Evolutionary conservation across 1,140 invertebrate species (phyloP), one percentile per base, ranked within the genome.

Genomic region (Diorhabda carinulata): DNA sequence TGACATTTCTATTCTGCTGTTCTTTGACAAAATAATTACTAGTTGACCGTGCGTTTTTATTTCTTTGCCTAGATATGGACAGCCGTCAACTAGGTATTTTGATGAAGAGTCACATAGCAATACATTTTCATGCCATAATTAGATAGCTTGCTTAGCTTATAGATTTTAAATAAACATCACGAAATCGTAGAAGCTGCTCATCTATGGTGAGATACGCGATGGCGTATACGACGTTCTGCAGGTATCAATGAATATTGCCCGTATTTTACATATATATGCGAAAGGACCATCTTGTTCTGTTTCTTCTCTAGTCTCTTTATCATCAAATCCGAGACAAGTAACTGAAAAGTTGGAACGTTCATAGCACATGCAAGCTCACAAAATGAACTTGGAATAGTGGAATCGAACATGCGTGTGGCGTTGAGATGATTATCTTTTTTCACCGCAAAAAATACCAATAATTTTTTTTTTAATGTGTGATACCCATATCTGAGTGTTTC

Each of bases 271-370:
- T 7, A 82, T 78, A 5, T 70, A 74, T 44, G 78, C 78, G 74
- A 82, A 80, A 64, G 74, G 70, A 72, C 81, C 79, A 52, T 66
- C 52, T 66, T 70, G 59, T 58, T 69, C 71, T 64, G 75, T 68
- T 64, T 70, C 67, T 3, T 62, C 41, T 67, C 78, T 70, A 40
- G 76, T 78, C 62, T 47, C 58, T 72, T 76, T 78, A 62, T 78
- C 71, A 68, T 81, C 76, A 70, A 82, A 80, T 58, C 79, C 71
- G 5, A 82, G 61, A 69, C 74, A 79, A 59, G 70, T 67, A 52
- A 78, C 61, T n/a, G 82, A 60, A 74, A 82, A 81, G 62, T 74
- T 65, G 69, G 81, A 83, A 64, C 82, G 66, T 43, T 72, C 70
- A 45, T 65, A 40, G 44, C 67, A 73, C 69, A 57, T 68, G 57